Conservation (phyloP, 2,113 vertebrate genomes). For the Triplophysa rosa region DNA sequence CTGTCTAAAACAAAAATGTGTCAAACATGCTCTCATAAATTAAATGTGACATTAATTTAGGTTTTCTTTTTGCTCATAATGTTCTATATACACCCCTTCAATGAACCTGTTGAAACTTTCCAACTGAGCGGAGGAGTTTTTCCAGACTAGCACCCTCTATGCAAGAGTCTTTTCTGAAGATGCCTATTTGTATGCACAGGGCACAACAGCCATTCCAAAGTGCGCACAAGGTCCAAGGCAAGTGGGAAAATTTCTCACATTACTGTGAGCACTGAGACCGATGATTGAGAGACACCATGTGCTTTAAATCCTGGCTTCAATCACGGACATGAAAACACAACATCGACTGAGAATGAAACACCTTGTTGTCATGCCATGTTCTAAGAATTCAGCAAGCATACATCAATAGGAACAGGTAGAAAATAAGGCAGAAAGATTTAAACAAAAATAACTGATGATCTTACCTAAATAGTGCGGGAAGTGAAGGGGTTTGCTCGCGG, state of each 20-base stretch:
- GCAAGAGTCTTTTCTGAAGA: constrained; percentile 54
- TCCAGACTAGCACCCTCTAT: constrained; percentile 34
- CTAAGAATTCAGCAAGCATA: neutral
- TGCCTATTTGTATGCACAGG: constrained; percentile 60
- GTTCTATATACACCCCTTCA: neutral
- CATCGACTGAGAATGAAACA: neutral
- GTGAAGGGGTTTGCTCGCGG: constrained; percentile 83
- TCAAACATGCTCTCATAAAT: constrained; percentile 3
- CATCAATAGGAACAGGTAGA: neutral
- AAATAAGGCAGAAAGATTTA: neutral
- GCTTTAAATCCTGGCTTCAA: constrained; percentile 48
- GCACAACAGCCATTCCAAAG: constrained; percentile 56
- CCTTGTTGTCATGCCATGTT: neutral
- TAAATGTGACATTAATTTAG: neutral
- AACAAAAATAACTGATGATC: neutral
- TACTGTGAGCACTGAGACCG: constrained; percentile 44
- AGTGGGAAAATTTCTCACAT: constrained; percentile 59
- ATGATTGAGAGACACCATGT: constrained; percentile 28
- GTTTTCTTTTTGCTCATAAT: neutral
- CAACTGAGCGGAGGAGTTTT: constrained; percentile 13
- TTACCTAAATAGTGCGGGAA: constrained; percentile 74
- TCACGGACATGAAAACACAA: constrained; percentile 11
- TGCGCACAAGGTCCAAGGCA: constrained; percentile 54
- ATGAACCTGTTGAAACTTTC: constrained; percentile 29
- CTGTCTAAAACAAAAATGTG: neutral